A percentile compares a stretch with the other conserved stretches of the same genome.
Conservation (phyloP, 2,888 invertebrate genomes). For the Leptarthrus brevirostris region DNA sequence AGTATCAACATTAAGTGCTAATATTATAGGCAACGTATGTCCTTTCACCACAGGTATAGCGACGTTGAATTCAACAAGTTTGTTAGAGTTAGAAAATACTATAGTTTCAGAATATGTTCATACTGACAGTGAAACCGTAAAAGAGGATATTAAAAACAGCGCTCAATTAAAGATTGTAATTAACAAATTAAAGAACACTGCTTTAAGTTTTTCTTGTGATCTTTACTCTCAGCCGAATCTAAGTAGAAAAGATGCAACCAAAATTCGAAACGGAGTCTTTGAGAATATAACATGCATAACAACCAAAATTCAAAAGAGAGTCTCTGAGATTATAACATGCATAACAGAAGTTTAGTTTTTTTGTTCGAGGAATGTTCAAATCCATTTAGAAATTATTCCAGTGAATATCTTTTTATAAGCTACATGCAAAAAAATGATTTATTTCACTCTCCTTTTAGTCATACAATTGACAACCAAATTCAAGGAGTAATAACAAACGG, state of each 20-base stretch:
- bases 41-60: too few species aligned
- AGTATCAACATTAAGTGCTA: too few species aligned
- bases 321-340: not conserved
- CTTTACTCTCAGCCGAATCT: constrained; percentile 36
- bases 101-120: too few species aligned
- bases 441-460: not conserved
- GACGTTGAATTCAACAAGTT: too few species aligned
- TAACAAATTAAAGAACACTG: too few species aligned
- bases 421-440: not conserved
- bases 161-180: too few species aligned
- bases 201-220: constrained; percentile 54
- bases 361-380: constrained; percentile 7
- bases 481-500: too few species aligned
- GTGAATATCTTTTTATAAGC: not conserved
- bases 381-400: not conserved
- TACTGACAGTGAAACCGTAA: too few species aligned
- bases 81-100: too few species aligned
- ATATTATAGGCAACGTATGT: too few species aligned
- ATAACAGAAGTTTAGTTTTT: not conserved
- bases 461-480: constrained; percentile 1
- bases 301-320: not conserved
- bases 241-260: constrained; percentile 12
- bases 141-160: too few species aligned
- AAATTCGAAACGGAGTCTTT: constrained; percentile 50
- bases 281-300: constrained; percentile 42